A percentile compares a stretch with the other conserved stretches of the same genome.
Evolutionary conservation across 2,797 vertebrate species (phyloP).

Genomic region (Sebastes hubbsi): DNA sequence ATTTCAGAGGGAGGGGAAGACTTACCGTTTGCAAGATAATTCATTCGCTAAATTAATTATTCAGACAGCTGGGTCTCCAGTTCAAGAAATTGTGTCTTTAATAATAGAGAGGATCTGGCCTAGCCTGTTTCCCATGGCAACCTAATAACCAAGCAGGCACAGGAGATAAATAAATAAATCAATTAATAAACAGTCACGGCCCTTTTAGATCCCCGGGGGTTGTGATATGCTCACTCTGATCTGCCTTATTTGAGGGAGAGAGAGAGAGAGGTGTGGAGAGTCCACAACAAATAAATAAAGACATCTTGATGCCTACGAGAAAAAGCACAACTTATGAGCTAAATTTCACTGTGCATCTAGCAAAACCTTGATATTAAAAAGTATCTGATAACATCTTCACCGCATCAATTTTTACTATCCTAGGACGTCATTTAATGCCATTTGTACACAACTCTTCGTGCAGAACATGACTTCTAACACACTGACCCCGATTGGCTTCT

Average conservation of each 20-base stretch:
- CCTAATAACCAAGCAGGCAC: slow-evolving; percentile 85
- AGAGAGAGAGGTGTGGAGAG: slow-evolving; percentile 41
- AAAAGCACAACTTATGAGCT: slow-evolving; percentile 5
- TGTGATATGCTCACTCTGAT: slow-evolving; percentile 67
- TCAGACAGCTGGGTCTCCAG: slow-evolving; percentile 85
- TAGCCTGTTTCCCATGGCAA: slow-evolving; percentile 86
- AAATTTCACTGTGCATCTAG: background rate
- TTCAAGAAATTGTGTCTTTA: slow-evolving; percentile 87
- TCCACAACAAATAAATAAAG: slow-evolving; percentile 50
- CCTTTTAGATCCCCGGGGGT: slow-evolving; percentile 68
- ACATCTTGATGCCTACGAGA: background rate
- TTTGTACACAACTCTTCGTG: background rate
- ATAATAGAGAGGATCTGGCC: slow-evolving; percentile 83
- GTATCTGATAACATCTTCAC: background rate
- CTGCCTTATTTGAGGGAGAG: slow-evolving; percentile 66
- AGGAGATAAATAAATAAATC: slow-evolving; percentile 87
- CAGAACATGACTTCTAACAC: slow-evolving; percentile 17
- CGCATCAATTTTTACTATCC: background rate
- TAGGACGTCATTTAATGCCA: background rate
- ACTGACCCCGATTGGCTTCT: slow-evolving; percentile 38
- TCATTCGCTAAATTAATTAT: slow-evolving; percentile 87
- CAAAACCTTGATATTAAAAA: background rate
- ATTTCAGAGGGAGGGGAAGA: slow-evolving; percentile 69
- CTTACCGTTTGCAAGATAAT: slow-evolving; percentile 82
- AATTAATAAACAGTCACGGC: slow-evolving; percentile 87